These are phyloP conservation scores for Seira ritae DNA, from an alignment of 2,888 invertebrate species.

Conservation along the genomic window DNA sequence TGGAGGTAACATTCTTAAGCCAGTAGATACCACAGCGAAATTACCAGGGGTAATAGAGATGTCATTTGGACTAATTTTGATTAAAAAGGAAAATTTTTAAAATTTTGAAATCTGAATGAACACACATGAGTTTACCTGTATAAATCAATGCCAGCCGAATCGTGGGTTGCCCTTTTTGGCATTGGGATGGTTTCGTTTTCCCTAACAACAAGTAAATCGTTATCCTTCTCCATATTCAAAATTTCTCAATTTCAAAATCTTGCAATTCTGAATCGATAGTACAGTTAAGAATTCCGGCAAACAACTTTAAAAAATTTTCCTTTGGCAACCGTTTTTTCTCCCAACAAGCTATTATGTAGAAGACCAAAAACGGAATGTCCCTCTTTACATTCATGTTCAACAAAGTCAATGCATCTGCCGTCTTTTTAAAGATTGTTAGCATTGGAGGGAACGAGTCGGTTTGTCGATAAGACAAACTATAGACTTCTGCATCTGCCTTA, in stretches of 20 bases:
- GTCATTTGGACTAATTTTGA: neutral
- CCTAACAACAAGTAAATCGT: neutral
- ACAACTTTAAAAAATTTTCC: neutral
- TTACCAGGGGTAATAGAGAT: neutral
- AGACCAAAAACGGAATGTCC: neutral
- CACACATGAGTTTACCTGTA: neutral
- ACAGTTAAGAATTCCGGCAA: neutral
- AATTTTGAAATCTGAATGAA: neutral
- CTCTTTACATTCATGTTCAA: neutral
- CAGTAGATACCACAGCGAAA: neutral
- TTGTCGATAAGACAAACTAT: neutral
- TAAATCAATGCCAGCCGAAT: neutral
- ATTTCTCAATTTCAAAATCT: neutral
- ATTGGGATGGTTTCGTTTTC: neutral
- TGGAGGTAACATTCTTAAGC: neutral
- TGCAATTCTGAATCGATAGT: neutral
- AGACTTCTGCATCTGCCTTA: too few species aligned
- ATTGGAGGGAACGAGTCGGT: neutral
- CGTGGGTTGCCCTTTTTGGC: neutral
- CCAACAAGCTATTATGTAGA: neutral
- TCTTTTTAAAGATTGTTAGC: neutral
- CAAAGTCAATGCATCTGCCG: neutral
- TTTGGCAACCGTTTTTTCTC: neutral
- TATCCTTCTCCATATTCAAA: neutral
- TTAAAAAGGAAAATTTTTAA: neutral